Evolutionary conservation across 2,113 vertebrate genomes (phyloP), one percentile per base, ranked within the genome.

Genomic region (Salvator merianae): DNA sequence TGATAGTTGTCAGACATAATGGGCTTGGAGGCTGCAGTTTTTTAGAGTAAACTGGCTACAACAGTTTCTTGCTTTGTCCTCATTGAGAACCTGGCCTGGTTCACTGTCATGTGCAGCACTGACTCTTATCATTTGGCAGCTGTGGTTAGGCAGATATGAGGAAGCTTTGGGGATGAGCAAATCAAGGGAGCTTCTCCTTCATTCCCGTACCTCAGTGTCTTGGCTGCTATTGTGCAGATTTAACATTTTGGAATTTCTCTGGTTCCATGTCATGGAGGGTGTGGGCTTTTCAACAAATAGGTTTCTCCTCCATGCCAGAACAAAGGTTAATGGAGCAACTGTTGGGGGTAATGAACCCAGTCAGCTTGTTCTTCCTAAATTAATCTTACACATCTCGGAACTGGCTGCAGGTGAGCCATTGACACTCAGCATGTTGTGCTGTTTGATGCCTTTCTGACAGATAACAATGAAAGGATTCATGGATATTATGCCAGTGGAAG

Each of bases 401-500:
- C 63, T 28, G 24, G 32, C 24, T 73, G 73, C 63, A 87, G 79
- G 78, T 84, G 3, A 1, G 0, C 69, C 50, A 88, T 87, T 89
- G 81, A 0, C n/a, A n/a, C 40, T 78, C 24, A 0, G 40, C 10
- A 2, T 84, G 76, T 84, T 88, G 85, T 89, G 66, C 82, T 63
- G 1, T 16, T 74, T 59, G 7, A 28, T 87, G 40, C 71, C 91
- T 62, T 79, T 13, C 90, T 90, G 89, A 84, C 84, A 85, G 74
- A 87, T 88, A 71, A 63, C 53, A 77, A 66, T 75, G 86, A 62
- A 81, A 10, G 30, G 74, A 84, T 90, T 91, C 65, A 69, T 28
- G 26, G 68, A 38, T 26, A 0, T 69, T n/a, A 88, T 92, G 84
- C 78, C 87, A 90, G 85, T 47, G 91, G 84, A 77, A 86, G 86